Percentiles rank a stretch among this genome's conserved stretches.
These are phyloP conservation scores for Actinia tenebrosa DNA, from an alignment of 64 coral and sea anemone genomes.

Conservation along the genomic window DNA sequence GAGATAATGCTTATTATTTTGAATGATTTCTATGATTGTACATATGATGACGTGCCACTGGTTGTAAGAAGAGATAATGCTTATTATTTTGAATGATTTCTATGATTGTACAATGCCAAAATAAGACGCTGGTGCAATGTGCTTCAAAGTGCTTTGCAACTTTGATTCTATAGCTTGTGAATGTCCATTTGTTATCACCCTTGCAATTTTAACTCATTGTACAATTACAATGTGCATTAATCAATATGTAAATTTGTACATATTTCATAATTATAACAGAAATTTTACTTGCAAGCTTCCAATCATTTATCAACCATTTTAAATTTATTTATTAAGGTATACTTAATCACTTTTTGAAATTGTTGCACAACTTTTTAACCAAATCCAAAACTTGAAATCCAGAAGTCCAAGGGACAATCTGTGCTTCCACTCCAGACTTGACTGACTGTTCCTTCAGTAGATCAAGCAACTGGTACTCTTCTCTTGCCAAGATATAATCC, in stretches of 20 bases:
- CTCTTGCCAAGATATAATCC: conserved; percentile 69
- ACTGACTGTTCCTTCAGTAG: conserved; percentile 42
- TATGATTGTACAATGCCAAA: background rate
- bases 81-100: conserved; percentile 36
- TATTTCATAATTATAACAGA: background rate
- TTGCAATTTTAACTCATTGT: background rate
- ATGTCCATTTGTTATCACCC: background rate
- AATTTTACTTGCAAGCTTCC: too few relatives aligned
- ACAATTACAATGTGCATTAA: too few relatives aligned
- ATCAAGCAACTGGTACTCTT: conserved; percentile 65
- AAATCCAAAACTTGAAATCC: conserved; percentile 75
- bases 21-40: conserved; percentile 9
- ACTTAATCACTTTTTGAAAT: background rate
- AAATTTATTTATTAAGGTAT: background rate
- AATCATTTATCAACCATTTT: background rate
- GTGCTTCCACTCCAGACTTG: conserved; percentile 42
- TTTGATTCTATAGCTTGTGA: too few relatives aligned
- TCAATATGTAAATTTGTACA: too few relatives aligned
- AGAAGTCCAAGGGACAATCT: conserved; percentile 70
- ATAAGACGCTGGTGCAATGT: too few relatives aligned
- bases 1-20: conserved; percentile 56
- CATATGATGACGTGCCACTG: conserved; percentile 67
- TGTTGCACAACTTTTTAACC: background rate
- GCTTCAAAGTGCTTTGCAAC: too few relatives aligned
- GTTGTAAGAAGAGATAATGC: conserved; percentile 73